Evolutionary conservation across 2,888 invertebrate genomes (phyloP), one percentile per base, ranked within the genome.

Genomic region (Tiliacea aurago): DNA sequence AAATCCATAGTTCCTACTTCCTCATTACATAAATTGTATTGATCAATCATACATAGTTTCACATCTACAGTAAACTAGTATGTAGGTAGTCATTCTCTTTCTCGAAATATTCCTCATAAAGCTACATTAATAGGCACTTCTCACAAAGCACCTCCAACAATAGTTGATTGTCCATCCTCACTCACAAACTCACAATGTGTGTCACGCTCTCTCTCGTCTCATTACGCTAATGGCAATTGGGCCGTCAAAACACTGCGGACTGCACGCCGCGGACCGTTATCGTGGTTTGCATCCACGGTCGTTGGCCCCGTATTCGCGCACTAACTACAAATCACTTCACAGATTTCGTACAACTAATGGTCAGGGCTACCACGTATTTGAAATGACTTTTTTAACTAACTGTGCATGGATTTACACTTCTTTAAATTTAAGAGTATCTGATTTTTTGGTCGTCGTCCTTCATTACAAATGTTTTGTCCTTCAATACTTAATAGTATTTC

Each of bases 241-340:
- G 91, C 89, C 92, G 89, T 93, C 92, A 90, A 90, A 90, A 90
- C 89, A 90, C 84, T 86, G 89, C 81, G 85, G 86, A 87, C 80
- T 90, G 91, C 91, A 91, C 89, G 91, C 87, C 86, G 84, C 90
- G 85, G 86, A 88, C 93, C 93, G 94, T 94, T 94, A 93, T 89
- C 91, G 87, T 84, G 85, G 90, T 91, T 89, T 89, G 92, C 92
- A 90, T 89, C 91, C 89, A 88, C 91, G 94, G 94, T 94, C 94
- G 91, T 93, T 92, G 92, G 87, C 93, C 94, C 87, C 90, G 89
- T 90, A 91, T 92, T 92, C 90, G 91, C 93, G 88, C 85, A 90
- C 90, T 88, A 90, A 88, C 90, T 89, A 93, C 94, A 93, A 93
- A 94, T 94, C 93, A 92, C 93, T 91, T 89, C 91, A 88, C 94